These are phyloP conservation scores for Chionoecetes opilio DNA, from an alignment of 1,140 invertebrate species.

Conservation along the genomic window DNA sequence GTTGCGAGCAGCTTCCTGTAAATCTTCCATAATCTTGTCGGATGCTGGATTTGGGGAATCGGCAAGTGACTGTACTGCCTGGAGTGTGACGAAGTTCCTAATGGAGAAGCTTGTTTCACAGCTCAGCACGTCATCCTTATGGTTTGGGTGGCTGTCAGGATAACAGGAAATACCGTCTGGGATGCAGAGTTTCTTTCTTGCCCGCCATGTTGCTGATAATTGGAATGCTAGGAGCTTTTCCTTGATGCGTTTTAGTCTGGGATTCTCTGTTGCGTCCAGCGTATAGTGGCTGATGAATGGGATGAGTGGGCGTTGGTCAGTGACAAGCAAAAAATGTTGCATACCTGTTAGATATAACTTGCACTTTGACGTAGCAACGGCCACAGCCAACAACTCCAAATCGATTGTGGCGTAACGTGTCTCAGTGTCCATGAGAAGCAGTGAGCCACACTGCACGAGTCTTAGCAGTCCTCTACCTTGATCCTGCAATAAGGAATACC, in stretches of 20 bases:
- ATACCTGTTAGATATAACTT: not conserved
- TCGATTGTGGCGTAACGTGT: slow-evolving; percentile 32
- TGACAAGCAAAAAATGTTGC: slow-evolving; percentile 38
- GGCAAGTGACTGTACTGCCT: not conserved
- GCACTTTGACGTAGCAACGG: slow-evolving; percentile 32
- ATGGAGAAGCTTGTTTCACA: not conserved
- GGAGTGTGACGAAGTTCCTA: not conserved
- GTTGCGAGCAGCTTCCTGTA: not conserved
- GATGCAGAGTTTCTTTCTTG: slow-evolving; percentile 42
- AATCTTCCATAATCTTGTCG: slow-evolving; percentile 12
- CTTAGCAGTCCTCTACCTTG: not conserved
- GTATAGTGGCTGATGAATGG: not conserved
- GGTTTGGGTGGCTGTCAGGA: slow-evolving; percentile 36
- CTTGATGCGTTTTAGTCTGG: slow-evolving; percentile 24
- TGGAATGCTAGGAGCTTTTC: not conserved
- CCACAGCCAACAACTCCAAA: not conserved
- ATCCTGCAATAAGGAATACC: not conserved
- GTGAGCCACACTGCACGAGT: slow-evolving; percentile 21
- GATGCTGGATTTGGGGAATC: not conserved
- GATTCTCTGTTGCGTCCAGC: slow-evolving; percentile 40
- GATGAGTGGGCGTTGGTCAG: slow-evolving; percentile 36
- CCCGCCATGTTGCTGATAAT: not conserved
- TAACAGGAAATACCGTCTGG: not conserved
- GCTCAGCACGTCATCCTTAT: not conserved
- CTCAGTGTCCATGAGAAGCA: not conserved